A percentile compares a stretch with the other conserved stretches of the same genome.
Conservation (phyloP, 2,113 vertebrate species). For the Catharus fuscescens region DNA sequence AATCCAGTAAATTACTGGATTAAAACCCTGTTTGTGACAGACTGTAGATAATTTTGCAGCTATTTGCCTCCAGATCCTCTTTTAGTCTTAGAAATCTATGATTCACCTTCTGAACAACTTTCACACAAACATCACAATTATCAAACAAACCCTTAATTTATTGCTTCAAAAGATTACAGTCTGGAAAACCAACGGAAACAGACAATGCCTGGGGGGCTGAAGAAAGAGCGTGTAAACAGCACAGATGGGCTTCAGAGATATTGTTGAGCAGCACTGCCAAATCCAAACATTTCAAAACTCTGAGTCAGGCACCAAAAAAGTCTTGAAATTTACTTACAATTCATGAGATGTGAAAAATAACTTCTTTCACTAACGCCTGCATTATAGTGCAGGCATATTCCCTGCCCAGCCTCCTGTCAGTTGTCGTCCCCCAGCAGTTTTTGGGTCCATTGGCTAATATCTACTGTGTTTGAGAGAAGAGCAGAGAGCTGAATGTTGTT, state of each 20-base stretch:
- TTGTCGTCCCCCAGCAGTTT: not conserved
- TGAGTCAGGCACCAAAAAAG: constrained; percentile 49
- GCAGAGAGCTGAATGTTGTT: not conserved
- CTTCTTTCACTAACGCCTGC: not conserved
- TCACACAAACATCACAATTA: constrained; percentile 11
- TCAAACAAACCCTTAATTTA: constrained; percentile 53
- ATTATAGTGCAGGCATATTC: not conserved
- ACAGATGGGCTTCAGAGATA: constrained; percentile 57
- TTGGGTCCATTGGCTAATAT: not conserved
- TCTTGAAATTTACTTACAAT: constrained; percentile 50
- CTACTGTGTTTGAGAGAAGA: not conserved
- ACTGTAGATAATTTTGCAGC: constrained; percentile 5
- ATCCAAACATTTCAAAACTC: constrained; percentile 46
- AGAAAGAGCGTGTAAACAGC: constrained; percentile 7
- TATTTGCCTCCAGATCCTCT: not conserved
- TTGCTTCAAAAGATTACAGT: constrained; percentile 24
- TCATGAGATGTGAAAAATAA: constrained; percentile 37
- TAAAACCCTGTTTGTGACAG: constrained; percentile 33
- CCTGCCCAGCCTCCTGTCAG: not conserved
- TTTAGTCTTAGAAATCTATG: constrained; percentile 23
- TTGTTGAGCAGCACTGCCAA: constrained; percentile 14
- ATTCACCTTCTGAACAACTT: constrained; percentile 37
- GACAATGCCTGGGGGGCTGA: constrained; percentile 40
- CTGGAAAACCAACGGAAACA: constrained; percentile 50
- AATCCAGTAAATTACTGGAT: not conserved